Percentiles rank a stretch among this genome's conserved stretches.
Conservation (phyloP, 2,797 vertebrate genomes). For the Rousettus madagascariensis region DNA sequence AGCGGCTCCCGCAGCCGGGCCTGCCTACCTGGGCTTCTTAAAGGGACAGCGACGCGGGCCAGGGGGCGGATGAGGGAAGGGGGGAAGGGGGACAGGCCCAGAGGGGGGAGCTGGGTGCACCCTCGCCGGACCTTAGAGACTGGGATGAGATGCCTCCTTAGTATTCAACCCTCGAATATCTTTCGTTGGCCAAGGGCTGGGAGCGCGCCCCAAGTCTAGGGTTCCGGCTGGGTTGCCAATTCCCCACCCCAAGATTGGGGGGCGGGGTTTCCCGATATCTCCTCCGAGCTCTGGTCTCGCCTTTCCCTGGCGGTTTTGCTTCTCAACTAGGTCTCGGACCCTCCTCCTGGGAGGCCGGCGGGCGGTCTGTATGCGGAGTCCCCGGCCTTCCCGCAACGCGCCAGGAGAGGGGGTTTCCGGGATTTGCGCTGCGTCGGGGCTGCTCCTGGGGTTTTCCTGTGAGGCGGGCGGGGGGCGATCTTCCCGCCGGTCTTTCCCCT, state of each 20-base stretch:
- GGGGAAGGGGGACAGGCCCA: background rate
- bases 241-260: background rate
- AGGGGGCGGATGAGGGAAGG: background rate
- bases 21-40: slow-evolving; percentile 91
- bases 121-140: background rate
- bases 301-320: background rate
- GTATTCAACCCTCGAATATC: background rate
- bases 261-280: slow-evolving; percentile 47
- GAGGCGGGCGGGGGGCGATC: background rate
- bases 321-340: background rate
- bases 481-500: background rate
- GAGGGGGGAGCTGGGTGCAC: background rate
- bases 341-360: background rate
- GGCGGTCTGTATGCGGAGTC: background rate
- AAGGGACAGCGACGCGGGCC: slow-evolving; percentile 81
- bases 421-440: slow-evolving; percentile 41
- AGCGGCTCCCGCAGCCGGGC: slow-evolving; percentile 91
- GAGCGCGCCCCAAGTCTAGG: background rate
- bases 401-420: slow-evolving; percentile 61
- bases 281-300: background rate
- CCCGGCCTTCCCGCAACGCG: slow-evolving; percentile 45
- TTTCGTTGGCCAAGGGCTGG: background rate
- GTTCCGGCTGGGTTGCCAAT: background rate
- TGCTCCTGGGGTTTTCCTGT: slow-evolving; percentile 49
- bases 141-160: background rate